These are phyloP conservation scores for Endotricha flammealis DNA, from an alignment of 2,888 invertebrate genomes.

Conservation along the genomic window DNA sequence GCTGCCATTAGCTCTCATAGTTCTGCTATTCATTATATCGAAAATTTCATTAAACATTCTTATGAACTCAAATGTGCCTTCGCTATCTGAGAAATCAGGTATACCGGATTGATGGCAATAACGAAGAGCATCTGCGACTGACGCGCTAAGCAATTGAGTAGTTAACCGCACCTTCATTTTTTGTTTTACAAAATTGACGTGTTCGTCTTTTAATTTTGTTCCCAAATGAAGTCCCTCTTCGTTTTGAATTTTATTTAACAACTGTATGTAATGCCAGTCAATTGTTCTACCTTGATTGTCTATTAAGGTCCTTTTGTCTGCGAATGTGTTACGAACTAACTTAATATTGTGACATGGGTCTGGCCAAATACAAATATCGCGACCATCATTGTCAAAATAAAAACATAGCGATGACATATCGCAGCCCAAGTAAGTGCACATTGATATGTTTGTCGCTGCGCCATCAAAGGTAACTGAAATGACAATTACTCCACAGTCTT, in stretches of 20 bases:
- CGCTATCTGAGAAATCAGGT: background rate
- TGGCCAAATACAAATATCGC: constrained; percentile 12
- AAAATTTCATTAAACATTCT: constrained; percentile 8
- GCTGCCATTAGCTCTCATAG: constrained; percentile 6
- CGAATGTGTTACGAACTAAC: constrained; percentile 13
- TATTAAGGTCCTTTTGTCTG: constrained; percentile 4
- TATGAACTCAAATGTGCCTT: background rate
- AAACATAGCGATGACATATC: background rate
- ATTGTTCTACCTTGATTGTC: background rate
- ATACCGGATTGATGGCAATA: constrained; percentile 1
- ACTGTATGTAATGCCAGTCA: background rate
- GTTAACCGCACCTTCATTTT: constrained; percentile 3
- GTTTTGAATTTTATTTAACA: constrained; percentile 3
- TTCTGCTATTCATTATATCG: constrained; percentile 5
- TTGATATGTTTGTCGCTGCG: constrained; percentile 13
- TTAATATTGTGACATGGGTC: constrained; percentile 16
- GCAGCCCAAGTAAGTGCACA: constrained; percentile 7
- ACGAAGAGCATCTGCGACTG: constrained; percentile 11
- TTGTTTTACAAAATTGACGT: constrained; percentile 9
- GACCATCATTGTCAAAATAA: background rate
- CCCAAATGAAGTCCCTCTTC: constrained; percentile 10
- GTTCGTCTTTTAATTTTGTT: constrained; percentile 6
- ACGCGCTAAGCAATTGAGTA: constrained; percentile 10
- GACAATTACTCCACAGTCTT: constrained; percentile 11
- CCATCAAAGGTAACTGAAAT: constrained; percentile 8